These are phyloP conservation scores for Caenorhabditis drosophilae DNA, from an alignment of 2,888 invertebrate species.

Conservation along the genomic window DNA sequence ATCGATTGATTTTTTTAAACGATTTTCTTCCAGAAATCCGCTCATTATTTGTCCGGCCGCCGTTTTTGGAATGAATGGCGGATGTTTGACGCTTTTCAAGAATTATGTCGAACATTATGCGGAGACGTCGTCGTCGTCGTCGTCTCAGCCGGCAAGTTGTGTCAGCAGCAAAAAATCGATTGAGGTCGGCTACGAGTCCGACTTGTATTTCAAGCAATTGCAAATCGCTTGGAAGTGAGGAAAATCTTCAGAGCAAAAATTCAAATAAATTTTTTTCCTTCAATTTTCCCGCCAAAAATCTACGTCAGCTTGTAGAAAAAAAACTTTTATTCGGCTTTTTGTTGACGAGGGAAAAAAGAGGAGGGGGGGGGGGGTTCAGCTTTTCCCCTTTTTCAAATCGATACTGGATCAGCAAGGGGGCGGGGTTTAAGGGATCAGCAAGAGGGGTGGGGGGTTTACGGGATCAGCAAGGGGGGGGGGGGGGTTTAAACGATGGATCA, in stretches of 20 bases:
- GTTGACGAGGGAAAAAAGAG: too few species aligned
- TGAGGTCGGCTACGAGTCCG: not conserved
- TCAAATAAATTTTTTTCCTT: not conserved
- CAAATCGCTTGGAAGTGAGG: not conserved
- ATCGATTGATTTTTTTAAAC: not conserved
- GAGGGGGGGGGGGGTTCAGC: too few species aligned
- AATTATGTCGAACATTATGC: not conserved
- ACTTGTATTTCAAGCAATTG: not conserved
- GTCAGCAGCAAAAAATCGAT: not conserved
- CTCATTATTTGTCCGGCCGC: slow-evolving; percentile 23
- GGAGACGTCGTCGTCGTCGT: not conserved
- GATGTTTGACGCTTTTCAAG: slow-evolving; percentile 6
- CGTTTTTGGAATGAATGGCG: slow-evolving; percentile 10
- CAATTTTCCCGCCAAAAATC: not conserved
- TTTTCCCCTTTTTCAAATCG: too few species aligned
- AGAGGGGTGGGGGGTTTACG: too few species aligned
- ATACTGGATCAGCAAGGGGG: too few species aligned
- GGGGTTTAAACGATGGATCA: too few species aligned
- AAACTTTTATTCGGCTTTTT: too few species aligned
- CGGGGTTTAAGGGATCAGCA: too few species aligned
- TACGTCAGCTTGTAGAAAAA: not conserved
- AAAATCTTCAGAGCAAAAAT: too few species aligned
- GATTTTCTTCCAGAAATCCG: slow-evolving; percentile 19
- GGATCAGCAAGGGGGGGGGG: too few species aligned
- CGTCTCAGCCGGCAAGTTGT: too few species aligned